A percentile compares a stretch with the other conserved stretches of the same genome.
phyloP scores from a whole-genome alignment of 1,140 invertebrate genomes.

The Bombus affinis region DNA sequence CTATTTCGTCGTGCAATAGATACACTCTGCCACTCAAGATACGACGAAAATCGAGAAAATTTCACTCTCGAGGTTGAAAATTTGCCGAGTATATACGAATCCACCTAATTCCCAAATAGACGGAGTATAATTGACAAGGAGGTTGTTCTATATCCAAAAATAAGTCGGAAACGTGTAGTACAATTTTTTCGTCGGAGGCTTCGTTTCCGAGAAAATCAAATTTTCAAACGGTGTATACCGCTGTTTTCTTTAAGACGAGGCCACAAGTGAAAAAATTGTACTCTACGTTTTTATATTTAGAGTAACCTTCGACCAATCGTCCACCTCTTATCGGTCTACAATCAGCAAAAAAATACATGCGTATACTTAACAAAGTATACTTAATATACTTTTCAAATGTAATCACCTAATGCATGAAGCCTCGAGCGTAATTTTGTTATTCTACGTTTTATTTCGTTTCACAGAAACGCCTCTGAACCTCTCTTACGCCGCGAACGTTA shows the following conservation, averaged over 20 bases:
- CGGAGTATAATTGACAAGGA: too few relatives aligned
- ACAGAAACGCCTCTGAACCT: too few relatives aligned
- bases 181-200: background rate
- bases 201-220: background rate
- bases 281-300: background rate
- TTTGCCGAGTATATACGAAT: too few relatives aligned
- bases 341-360: background rate
- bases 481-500: too few relatives aligned
- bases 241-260: background rate
- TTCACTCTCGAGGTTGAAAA: too few relatives aligned
- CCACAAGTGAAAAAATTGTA: too few relatives aligned
- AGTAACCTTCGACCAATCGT: background rate
- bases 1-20: too few relatives aligned
- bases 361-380: background rate
- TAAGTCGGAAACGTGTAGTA: too few relatives aligned
- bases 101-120: too few relatives aligned
- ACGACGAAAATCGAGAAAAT: too few relatives aligned
- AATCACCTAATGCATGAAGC: background rate
- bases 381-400: background rate
- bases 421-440: background rate
- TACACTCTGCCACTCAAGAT: too few relatives aligned
- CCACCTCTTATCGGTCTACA: background rate
- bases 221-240: background rate
- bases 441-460: background rate
- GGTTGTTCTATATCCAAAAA: too few relatives aligned